Conservation (phyloP, 2,888 invertebrate species). For the Polyploca ridens region DNA sequence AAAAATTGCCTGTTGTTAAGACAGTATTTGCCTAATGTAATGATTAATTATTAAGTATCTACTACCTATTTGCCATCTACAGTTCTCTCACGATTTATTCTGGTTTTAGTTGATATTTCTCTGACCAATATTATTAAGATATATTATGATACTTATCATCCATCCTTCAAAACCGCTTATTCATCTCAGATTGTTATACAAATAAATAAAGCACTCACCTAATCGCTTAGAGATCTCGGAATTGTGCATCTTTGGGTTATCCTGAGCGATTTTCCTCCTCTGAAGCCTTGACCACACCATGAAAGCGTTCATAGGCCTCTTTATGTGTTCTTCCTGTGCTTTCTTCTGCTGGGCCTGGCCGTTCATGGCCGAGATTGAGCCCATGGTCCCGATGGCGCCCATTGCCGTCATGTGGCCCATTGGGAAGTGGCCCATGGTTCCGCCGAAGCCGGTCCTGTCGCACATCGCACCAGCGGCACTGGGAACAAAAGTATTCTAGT, state of each 20-base stretch:
- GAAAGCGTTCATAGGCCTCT: slow-evolving; percentile 99
- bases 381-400: slow-evolving; percentile 83
- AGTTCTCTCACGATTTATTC: no score
- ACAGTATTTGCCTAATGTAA: no score
- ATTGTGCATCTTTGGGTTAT: slow-evolving; percentile 99
- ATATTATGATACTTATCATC: no score
- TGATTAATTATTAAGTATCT: no score
- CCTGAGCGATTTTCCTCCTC: slow-evolving; percentile 97
- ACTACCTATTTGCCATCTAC: no score
- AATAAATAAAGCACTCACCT: slow-evolving; percentile 84
- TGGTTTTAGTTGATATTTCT: no score
- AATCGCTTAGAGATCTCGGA: slow-evolving; percentile 97
- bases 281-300: slow-evolving; percentile 99
- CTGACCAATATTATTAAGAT: no score
- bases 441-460: slow-evolving; percentile 86
- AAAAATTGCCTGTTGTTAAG: no score
- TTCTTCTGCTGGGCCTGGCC: slow-evolving; percentile 81
- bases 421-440: slow-evolving; percentile 84
- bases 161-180: not conserved
- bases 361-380: slow-evolving; percentile 84
- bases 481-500: slow-evolving; percentile 40
- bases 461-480: slow-evolving; percentile 91
- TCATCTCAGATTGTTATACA: not conserved
- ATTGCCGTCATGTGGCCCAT: slow-evolving; percentile 84
- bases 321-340: slow-evolving; percentile 94